phyloP scores from a whole-genome alignment of 1,140 invertebrate species.

The Phymorhynchus buccinoides region DNA sequence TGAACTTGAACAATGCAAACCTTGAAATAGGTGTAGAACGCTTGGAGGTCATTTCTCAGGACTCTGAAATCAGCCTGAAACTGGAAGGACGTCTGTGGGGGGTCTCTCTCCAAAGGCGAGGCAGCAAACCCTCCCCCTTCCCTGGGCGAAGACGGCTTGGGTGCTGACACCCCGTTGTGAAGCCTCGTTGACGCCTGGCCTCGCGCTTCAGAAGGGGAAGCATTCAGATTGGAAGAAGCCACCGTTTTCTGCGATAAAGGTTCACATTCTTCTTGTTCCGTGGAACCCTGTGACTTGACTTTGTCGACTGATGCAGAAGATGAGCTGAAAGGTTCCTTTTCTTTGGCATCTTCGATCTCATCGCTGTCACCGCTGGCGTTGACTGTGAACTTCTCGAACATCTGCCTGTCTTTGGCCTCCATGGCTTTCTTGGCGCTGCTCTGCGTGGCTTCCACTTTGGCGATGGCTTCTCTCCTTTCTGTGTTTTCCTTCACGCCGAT shows the following conservation, averaged over 20 bases:
- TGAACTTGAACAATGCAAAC: conserved; percentile 43
- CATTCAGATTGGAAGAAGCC: neutral
- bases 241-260: neutral
- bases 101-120: conserved; percentile 37
- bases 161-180: neutral
- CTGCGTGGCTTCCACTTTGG: conserved; percentile 50
- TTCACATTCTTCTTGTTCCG: neutral
- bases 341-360: neutral
- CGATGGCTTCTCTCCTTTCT: conserved; percentile 44
- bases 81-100: conserved; percentile 68
- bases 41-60: conserved; percentile 59
- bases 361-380: neutral
- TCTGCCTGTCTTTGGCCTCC: conserved; percentile 55
- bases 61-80: conserved; percentile 74
- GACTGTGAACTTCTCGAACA: conserved; percentile 59
- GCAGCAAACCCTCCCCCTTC: neutral
- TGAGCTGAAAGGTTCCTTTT: neutral
- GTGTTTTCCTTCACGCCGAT: conserved; percentile 61
- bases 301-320: neutral
- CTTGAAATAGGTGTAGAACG: conserved; percentile 69
- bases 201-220: neutral
- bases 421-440: conserved; percentile 54
- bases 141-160: neutral
- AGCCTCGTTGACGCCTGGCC: neutral
- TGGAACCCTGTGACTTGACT: neutral